A percentile compares a stretch with the other conserved stretches of the same genome.
Evolutionary conservation across 2,113 vertebrate genomes (phyloP).

Genomic region (Callospermophilus lateralis): DNA sequence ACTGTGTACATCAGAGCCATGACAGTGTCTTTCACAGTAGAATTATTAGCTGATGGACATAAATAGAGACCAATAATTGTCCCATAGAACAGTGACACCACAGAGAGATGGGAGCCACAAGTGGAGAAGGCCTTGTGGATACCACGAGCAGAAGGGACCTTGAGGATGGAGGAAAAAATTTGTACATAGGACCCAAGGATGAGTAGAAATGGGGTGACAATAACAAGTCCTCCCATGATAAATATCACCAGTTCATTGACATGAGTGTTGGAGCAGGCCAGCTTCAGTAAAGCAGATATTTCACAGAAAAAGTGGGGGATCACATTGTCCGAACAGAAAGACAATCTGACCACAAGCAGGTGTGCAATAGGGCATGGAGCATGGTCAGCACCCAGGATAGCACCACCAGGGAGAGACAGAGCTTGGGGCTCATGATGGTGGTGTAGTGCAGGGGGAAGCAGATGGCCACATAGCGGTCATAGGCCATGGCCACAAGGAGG

Average conservation of each 20-base stretch:
- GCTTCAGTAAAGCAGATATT: slow-evolving; percentile 76
- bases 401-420: slow-evolving; percentile 27
- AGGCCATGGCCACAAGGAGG: slow-evolving; percentile 78
- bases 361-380: slow-evolving; percentile 65
- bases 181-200: slow-evolving; percentile 67
- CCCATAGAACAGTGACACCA: slow-evolving; percentile 77
- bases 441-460: slow-evolving; percentile 77
- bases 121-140: slow-evolving; percentile 78
- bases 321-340: slow-evolving; percentile 67
- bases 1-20: too few relatives aligned
- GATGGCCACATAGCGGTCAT: slow-evolving; percentile 29
- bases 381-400: slow-evolving; percentile 66
- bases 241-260: slow-evolving; percentile 74
- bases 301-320: slow-evolving; percentile 84
- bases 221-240: slow-evolving; percentile 36
- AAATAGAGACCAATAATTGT: not conserved
- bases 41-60: slow-evolving; percentile 20
- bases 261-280: slow-evolving; percentile 74
- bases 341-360: slow-evolving; percentile 50
- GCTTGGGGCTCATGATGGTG: slow-evolving; percentile 65
- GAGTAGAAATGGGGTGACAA: slow-evolving; percentile 64
- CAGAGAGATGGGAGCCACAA: slow-evolving; percentile 78
- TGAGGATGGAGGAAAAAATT: slow-evolving; percentile 74
- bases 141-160: slow-evolving; percentile 28
- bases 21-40: too few relatives aligned